A percentile compares a stretch with the other conserved stretches of the same genome.
Evolutionary conservation across 2,113 vertebrate species (phyloP).

Genomic region (Anarrhichthys ocellatus): DNA sequence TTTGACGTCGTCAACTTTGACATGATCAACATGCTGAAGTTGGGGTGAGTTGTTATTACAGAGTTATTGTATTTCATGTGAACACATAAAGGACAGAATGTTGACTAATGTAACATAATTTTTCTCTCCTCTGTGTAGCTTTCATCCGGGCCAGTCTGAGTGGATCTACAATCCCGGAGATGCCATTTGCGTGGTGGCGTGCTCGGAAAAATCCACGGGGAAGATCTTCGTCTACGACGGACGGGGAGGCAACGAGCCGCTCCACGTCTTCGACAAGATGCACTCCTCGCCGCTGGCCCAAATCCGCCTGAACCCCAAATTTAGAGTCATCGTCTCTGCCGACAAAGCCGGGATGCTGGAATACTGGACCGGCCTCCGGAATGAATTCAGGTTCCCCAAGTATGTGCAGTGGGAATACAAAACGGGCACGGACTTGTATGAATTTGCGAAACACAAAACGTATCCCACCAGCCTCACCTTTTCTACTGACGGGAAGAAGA

Average conservation of each 20-base stretch:
- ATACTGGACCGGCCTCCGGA: constrained; percentile 96
- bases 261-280: constrained; percentile 94
- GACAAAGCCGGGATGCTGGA: constrained; percentile 98
- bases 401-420: constrained; percentile 95
- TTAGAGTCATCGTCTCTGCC: constrained; percentile 92
- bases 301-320: constrained; percentile 91
- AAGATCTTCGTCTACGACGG: constrained; percentile 97
- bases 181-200: constrained; percentile 95
- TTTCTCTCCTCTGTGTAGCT: constrained; percentile 77
- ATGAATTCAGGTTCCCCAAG: constrained; percentile 93
- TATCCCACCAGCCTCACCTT: constrained; percentile 93
- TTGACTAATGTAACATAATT: no score
- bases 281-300: constrained; percentile 91
- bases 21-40: constrained; percentile 99
- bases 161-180: constrained; percentile 98
- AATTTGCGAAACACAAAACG: constrained; percentile 96
- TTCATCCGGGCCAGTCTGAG: constrained; percentile 93
- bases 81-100: not conserved
- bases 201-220: constrained; percentile 95
- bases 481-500: constrained; percentile 94
- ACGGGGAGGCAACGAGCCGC: constrained; percentile 89
- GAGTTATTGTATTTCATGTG: not conserved
- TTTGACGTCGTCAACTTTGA: constrained; percentile 99
- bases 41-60: constrained; percentile 86
- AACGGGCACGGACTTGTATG: constrained; percentile 97